Conservation (phyloP, 2,113 vertebrate genomes). For the Sarotherodon lohbergeri region DNA sequence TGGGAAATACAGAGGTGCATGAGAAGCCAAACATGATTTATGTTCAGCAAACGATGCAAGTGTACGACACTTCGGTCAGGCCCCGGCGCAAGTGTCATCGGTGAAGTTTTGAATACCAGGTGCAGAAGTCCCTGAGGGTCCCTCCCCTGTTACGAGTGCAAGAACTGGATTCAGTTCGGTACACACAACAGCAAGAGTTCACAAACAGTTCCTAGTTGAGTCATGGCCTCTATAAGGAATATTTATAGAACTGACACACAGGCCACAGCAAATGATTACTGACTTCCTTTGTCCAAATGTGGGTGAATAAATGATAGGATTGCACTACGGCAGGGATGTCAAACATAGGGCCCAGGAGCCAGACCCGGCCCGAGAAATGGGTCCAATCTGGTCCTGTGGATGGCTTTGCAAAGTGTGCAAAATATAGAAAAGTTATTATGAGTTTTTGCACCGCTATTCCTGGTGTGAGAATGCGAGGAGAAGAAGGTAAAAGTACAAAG, state of each 20-base stretch:
- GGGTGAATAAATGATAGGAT: not conserved
- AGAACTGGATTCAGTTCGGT: not conserved
- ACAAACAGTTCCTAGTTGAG: slow-evolving; percentile 14
- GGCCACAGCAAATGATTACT: slow-evolving; percentile 22
- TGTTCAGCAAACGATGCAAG: slow-evolving; percentile 31
- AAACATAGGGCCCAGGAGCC: not conserved
- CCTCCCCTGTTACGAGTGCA: not conserved
- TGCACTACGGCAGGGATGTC: not conserved
- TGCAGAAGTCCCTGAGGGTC: slow-evolving; percentile 40
- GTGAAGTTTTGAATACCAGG: slow-evolving; percentile 45
- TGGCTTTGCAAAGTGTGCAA: not conserved
- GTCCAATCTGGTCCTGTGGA: not conserved
- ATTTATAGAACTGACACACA: slow-evolving; percentile 60
- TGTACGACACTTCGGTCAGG: not conserved
- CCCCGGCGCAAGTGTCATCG: slow-evolving; percentile 8
- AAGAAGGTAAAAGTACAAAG: not conserved
- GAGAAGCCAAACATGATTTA: slow-evolving; percentile 29
- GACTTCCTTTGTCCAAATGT: slow-evolving; percentile 15
- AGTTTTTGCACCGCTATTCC: not conserved
- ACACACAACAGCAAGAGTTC: slow-evolving; percentile 23
- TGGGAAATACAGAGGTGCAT: slow-evolving; percentile 14
- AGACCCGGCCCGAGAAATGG: accelerated
- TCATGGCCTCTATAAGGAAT: slow-evolving; percentile 32
- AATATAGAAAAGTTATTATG: not conserved
- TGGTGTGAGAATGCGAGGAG: accelerated